Conservation (phyloP, 2,797 vertebrate species). For the Sebastes cheni region DNA sequence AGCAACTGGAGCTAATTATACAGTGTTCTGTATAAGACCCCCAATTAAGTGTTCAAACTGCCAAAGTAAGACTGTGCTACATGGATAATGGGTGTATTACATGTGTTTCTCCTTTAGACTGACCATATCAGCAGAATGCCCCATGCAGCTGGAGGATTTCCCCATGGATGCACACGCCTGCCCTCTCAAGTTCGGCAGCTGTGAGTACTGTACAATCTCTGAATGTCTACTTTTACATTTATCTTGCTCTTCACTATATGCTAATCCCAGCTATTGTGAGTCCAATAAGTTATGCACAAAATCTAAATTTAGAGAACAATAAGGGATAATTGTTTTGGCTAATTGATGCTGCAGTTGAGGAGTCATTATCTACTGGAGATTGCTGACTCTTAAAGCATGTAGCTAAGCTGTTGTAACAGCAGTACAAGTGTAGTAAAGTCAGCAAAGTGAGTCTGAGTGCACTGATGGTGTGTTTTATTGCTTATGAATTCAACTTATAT, state of each 20-base stretch:
- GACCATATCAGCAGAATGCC: constrained; percentile 95
- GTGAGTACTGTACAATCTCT: constrained; percentile 82
- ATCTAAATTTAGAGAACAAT: constrained; percentile 21
- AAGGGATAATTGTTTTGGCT: background rate
- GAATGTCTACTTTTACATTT: background rate
- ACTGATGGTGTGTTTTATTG: background rate
- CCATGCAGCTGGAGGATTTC: constrained; percentile 97
- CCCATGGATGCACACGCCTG: constrained; percentile 97
- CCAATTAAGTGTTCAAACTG: background rate
- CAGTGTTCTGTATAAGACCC: background rate
- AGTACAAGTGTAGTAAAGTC: background rate
- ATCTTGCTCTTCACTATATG: background rate
- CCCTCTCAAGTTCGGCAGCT: constrained; percentile 96
- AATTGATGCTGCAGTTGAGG: constrained; percentile 3
- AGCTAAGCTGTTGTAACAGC: background rate
- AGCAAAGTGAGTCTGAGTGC: background rate
- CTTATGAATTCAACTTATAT: no score
- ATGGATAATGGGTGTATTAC: background rate
- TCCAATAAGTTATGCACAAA: background rate
- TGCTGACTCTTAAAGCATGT: background rate
- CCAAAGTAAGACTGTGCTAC: background rate
- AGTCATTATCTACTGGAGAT: background rate
- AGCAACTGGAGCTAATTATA: background rate
- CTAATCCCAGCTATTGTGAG: constrained; percentile 25
- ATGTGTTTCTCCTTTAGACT: constrained; percentile 75